phyloP scores from a whole-genome alignment of 2,113 vertebrate species.

The Macrotis lagotis region DNA sequence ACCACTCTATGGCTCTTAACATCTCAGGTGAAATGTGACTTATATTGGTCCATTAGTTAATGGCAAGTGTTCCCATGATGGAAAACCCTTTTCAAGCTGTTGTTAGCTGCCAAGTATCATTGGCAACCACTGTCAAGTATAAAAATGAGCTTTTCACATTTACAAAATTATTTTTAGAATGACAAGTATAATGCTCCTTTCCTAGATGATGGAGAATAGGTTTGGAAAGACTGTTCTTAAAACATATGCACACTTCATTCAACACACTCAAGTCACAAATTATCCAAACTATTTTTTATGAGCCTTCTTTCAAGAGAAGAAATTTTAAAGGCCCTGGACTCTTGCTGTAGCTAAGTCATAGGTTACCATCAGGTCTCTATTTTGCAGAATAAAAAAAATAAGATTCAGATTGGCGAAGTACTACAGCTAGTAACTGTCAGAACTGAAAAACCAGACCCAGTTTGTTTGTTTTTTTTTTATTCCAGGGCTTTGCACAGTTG shows the following conservation, averaged over 20 bases:
- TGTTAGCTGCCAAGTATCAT: not conserved
- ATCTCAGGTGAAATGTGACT: not conserved
- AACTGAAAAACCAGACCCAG: not conserved
- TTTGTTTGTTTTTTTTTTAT: not conserved
- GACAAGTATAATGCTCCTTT: not conserved
- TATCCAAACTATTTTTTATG: not conserved
- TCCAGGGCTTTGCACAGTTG: no score
- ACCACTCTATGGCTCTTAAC: fast-evolving
- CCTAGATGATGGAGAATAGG: not conserved
- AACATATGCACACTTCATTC: not conserved
- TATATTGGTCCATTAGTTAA: not conserved
- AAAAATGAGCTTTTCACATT: not conserved
- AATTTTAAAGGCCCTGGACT: not conserved
- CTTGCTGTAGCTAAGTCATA: not conserved
- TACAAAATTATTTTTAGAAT: not conserved
- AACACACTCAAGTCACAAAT: not conserved
- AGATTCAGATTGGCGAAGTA: not conserved
- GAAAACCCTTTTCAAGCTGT: not conserved
- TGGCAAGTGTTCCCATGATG: not conserved
- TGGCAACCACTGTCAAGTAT: not conserved
- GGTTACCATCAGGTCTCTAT: not conserved
- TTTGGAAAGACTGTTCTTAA: not conserved
- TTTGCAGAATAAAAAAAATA: not conserved
- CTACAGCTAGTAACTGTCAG: not conserved
- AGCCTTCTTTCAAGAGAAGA: not conserved